A percentile compares a stretch with the other conserved stretches of the same genome.
These are phyloP conservation scores for Entomobrya proxima DNA, from an alignment of 2,888 invertebrate species.

Conservation along the genomic window DNA sequence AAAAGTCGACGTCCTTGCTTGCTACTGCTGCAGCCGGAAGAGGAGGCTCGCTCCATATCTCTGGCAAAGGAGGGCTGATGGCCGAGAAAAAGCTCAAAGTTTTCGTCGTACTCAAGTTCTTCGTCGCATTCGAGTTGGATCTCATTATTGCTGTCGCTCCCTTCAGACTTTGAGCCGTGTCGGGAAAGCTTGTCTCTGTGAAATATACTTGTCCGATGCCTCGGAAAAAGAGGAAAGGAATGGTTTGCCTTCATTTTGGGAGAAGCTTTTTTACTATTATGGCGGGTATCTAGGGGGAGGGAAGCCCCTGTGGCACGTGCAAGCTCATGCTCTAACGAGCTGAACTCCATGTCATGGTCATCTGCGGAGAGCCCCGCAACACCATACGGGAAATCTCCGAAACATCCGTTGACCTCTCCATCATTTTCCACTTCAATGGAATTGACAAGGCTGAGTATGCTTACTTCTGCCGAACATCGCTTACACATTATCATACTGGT, in stretches of 20 bases:
- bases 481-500: constrained; percentile 66
- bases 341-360: constrained; percentile 72
- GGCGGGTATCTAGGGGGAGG: constrained; percentile 56
- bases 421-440: constrained; percentile 71
- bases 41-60: background rate
- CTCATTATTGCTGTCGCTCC: constrained; percentile 39
- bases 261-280: constrained; percentile 41
- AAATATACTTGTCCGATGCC: constrained; percentile 65
- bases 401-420: constrained; percentile 57
- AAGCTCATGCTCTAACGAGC: constrained; percentile 69
- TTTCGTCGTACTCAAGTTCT: constrained; percentile 71
- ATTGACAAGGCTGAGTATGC: constrained; percentile 72
- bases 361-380: constrained; percentile 58
- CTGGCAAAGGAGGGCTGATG: constrained; percentile 40
- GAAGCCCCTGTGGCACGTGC: constrained; percentile 73
- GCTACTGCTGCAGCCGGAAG: background rate
- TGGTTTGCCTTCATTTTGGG: constrained; percentile 44
- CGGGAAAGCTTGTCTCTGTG: constrained; percentile 54
- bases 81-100: constrained; percentile 70
- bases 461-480: constrained; percentile 73
- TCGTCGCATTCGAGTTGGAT: constrained; percentile 59
- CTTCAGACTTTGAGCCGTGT: background rate
- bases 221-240: constrained; percentile 66
- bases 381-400: constrained; percentile 55
- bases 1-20: constrained; percentile 48